Evolutionary conservation across 2,113 vertebrate genomes (phyloP).

Genomic region (Corythoichthys intestinalis): DNA sequence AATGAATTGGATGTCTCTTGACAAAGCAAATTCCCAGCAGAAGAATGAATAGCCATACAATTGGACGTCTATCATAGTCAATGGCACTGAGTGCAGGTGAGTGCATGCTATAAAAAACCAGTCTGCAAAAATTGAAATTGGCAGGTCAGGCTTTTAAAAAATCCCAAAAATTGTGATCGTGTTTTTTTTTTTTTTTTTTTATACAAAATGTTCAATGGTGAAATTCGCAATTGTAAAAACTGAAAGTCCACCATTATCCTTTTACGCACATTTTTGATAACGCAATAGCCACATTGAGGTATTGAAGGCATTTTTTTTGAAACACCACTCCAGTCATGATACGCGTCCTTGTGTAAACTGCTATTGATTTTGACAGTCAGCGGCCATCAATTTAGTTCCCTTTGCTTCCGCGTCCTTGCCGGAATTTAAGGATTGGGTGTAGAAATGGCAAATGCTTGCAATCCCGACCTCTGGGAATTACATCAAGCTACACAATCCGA

Average conservation of each 20-base stretch:
- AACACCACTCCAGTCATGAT: constrained; percentile 16
- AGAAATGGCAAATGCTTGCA: constrained; percentile 38
- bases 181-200: no score
- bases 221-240: no score
- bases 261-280: no score
- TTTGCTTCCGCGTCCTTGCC: constrained; percentile 38
- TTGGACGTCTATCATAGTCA: no score
- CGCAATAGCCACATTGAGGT: no score
- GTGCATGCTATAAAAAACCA: no score
- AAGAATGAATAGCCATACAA: no score
- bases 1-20: no score
- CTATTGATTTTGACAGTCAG: constrained; percentile 35
- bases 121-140: no score
- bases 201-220: no score
- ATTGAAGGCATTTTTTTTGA: constrained; percentile 9
- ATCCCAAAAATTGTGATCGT: constrained; percentile 7
- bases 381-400: constrained; percentile 36
- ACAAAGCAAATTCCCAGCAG: no score
- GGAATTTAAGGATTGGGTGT: constrained; percentile 22
- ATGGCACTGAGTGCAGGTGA: background rate
- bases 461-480: constrained; percentile 35
- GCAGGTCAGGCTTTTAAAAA: background rate
- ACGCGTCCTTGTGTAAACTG: constrained; percentile 25
- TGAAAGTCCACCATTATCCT: no score
- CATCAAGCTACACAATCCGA: constrained; percentile 52